Base-by-base conservation (phyloP, 1,140 invertebrate genomes). In the Rhagoletis zephyria region DNA sequence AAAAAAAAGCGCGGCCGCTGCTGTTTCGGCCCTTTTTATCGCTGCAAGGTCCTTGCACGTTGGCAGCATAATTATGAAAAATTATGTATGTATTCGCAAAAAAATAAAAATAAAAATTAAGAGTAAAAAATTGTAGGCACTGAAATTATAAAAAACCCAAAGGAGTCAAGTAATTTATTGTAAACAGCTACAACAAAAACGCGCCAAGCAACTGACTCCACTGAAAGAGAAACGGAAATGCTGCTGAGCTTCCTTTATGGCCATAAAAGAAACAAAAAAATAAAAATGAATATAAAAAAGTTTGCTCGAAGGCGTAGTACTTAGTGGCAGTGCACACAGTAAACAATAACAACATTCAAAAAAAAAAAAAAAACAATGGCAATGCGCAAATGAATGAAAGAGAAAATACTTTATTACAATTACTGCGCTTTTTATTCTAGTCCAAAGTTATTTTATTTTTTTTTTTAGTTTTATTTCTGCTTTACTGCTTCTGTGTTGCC, bases 21-120 rank as follows among this genome's bases (percentile, higher is more conserved):
- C 51, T 56, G 30, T 30, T 30, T 30, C 30, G 30, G 30, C 51
- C 64, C 42, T 6, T 67, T 67, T 67, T 51, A 12, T 2, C 16
- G 48, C 48, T 16, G 74, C 74, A 10, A 56, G n/a, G 74, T 59
- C 74, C 74, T 77, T 56, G 48, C 48, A 30, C 59, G 6, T 51
- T 48, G 10, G 9, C 40, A 81, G 48, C 74, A 81, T 81, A 81
- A 81, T 81, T 81, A 81, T 81, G 74, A 81, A 81, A 81, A 81
- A 81, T 81, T 81, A 56, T 56, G 74, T 81, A 56, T 56, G 74
- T 56, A 56, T 56, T 56, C 74, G 74, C n/a, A 81, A 81, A 51
- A 12, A 51, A 14, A n/a, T n/a, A 16, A 3, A 56, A 81, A 81
- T 30, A 59, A 81, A 70, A 45, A 70, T 59, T 1, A 56, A 2